These are phyloP conservation scores for Xestia c-nigrum DNA, from an alignment of 2,888 invertebrate species.

Conservation along the genomic window DNA sequence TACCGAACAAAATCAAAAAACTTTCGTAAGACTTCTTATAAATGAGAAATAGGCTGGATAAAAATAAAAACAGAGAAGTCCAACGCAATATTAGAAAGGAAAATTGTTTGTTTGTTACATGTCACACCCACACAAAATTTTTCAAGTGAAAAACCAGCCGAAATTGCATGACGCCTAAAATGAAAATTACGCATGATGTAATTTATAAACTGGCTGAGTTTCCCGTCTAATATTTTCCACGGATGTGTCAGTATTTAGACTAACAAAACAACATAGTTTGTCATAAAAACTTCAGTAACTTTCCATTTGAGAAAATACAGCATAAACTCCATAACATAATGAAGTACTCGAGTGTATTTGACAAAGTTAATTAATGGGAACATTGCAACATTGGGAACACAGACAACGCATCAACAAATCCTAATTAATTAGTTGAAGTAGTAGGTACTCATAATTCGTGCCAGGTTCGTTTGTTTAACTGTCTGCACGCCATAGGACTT, in stretches of 20 bases:
- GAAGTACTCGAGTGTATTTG: constrained; percentile 8
- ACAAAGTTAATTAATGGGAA: constrained; percentile 10
- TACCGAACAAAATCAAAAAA: background rate
- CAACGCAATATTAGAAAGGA: background rate
- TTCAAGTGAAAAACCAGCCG: background rate
- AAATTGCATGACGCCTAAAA: background rate
- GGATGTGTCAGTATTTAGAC: background rate
- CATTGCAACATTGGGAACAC: constrained; percentile 6
- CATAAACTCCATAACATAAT: background rate
- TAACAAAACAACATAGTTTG: background rate
- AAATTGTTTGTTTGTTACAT: no score
- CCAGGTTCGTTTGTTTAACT: constrained; percentile 1
- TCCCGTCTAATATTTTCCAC: background rate
- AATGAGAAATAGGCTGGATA: background rate
- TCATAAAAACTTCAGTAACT: constrained; percentile 1
- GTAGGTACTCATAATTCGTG: background rate
- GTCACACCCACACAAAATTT: background rate
- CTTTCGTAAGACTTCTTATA: background rate
- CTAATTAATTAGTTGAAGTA: constrained; percentile 21
- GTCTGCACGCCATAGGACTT: background rate
- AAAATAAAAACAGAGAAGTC: background rate
- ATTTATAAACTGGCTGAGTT: constrained; percentile 11
- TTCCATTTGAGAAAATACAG: background rate
- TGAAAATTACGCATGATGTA: background rate
- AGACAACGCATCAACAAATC: constrained; percentile 15